Conservation (phyloP, 2,797 vertebrate species). For the Euthynnus affinis region DNA sequence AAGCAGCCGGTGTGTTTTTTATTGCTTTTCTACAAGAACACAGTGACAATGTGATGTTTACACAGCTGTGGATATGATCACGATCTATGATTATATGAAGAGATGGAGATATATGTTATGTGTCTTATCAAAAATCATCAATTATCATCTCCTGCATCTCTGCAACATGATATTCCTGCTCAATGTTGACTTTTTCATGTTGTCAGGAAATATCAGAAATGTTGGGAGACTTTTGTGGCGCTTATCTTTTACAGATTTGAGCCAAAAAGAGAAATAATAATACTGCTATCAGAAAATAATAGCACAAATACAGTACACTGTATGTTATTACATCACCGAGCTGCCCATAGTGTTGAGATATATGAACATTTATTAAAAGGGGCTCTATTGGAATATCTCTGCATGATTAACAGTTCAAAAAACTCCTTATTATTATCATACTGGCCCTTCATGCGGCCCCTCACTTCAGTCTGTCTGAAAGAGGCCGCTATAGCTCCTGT, state of each 20-base stretch:
- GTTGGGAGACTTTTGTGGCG: background rate
- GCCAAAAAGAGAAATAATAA: background rate
- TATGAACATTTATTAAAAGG: background rate
- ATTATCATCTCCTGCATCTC: too few relatives aligned
- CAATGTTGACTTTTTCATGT: background rate
- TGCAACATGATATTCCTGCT: background rate
- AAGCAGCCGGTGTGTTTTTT: constrained; percentile 24
- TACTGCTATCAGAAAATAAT: background rate
- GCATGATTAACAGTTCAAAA: background rate
- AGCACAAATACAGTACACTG: background rate
- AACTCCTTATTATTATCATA: background rate
- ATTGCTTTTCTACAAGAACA: constrained; percentile 37
- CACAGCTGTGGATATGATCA: constrained; percentile 12
- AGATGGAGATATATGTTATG: background rate
- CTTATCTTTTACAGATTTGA: background rate
- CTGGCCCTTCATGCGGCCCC: background rate
- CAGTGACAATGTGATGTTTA: constrained; percentile 10
- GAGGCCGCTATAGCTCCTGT: too few relatives aligned
- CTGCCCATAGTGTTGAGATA: constrained; percentile 36
- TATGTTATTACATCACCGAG: background rate
- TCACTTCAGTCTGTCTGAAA: too few relatives aligned
- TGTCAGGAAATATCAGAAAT: background rate
- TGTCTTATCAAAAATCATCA: too few relatives aligned
- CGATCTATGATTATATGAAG: background rate
- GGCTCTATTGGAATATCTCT: background rate